Conservation (phyloP, 2,113 vertebrate species). For the Pongo pygmaeus region DNA sequence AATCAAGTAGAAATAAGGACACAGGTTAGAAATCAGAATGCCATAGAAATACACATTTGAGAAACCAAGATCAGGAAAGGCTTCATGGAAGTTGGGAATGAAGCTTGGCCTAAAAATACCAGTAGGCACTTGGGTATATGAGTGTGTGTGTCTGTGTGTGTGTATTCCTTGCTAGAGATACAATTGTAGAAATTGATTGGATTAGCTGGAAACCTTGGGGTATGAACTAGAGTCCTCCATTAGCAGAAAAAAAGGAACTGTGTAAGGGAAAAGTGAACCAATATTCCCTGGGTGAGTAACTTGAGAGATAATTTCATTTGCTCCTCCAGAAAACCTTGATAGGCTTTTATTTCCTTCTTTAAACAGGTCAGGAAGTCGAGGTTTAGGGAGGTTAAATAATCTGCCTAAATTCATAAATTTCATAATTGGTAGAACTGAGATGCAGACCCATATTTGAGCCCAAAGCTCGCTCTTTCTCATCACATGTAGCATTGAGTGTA, state of each 20-base stretch:
- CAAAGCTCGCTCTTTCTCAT: background rate
- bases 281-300: background rate
- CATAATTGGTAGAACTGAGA: background rate
- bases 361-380: background rate
- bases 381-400: background rate
- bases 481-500: background rate
- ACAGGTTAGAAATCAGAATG: background rate
- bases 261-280: background rate
- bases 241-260: background rate
- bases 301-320: background rate
- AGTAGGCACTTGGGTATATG: background rate
- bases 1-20: background rate
- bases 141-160: background rate
- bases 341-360: background rate
- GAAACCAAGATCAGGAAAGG: background rate
- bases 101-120: background rate
- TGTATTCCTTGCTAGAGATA: background rate
- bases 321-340: background rate
- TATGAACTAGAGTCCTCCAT: background rate
- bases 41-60: background rate
- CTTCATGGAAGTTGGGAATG: background rate
- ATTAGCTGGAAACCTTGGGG: background rate
- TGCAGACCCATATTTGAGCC: background rate
- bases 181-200: background rate
- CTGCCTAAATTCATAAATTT: background rate